These are phyloP conservation scores for Lepidocyrtoides sp. DNA, from an alignment of 2,888 invertebrate genomes.

Conservation along the genomic window DNA sequence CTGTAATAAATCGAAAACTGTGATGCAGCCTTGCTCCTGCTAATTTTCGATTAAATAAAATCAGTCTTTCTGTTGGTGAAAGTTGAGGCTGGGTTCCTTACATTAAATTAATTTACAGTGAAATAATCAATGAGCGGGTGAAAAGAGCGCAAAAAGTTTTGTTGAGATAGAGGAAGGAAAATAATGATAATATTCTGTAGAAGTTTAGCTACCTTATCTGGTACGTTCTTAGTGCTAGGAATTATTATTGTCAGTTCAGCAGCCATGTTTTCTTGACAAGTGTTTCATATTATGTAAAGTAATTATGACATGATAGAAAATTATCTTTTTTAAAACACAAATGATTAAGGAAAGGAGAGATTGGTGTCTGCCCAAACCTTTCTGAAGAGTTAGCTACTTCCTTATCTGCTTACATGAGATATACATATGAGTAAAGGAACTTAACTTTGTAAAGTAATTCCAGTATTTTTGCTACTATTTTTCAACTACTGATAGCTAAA, in stretches of 20 bases:
- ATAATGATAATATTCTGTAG: not conserved
- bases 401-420: not conserved
- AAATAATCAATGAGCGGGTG: not conserved
- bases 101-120: not conserved
- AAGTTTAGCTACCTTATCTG: not conserved
- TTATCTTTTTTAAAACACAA: too few species aligned
- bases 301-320: not conserved
- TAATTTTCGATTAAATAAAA: not conserved
- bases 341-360: too few species aligned
- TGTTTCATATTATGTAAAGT: not conserved
- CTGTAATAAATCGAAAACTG: not conserved
- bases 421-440: not conserved
- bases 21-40: too few species aligned
- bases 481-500: not conserved
- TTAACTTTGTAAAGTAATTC: too few species aligned
- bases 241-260: not conserved
- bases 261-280: not conserved
- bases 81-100: not conserved
- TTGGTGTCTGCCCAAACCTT: too few species aligned
- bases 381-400: too few species aligned
- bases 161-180: not conserved
- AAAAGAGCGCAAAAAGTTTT: not conserved
- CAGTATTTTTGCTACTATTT: constrained; percentile 61
- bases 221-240: not conserved
- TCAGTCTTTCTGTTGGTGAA: constrained; percentile 29